Conservation (phyloP, 2,113 vertebrate species). For the Dasyornis broadbenti region DNA sequence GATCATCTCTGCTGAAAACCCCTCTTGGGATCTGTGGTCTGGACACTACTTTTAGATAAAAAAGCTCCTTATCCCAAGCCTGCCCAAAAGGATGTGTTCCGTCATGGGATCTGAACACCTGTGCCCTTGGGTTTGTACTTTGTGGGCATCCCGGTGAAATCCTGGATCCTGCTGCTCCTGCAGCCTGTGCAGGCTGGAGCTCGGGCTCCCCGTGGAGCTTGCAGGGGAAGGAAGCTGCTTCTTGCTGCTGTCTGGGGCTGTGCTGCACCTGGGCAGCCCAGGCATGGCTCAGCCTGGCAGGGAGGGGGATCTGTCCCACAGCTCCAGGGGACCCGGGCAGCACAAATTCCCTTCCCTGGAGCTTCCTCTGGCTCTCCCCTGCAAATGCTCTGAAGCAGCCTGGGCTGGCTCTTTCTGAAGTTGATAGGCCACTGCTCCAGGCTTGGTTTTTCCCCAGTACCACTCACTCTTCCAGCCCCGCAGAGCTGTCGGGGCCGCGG, state of each 20-base stretch:
- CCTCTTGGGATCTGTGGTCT: not conserved
- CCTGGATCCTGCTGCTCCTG: not conserved
- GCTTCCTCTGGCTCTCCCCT: not conserved
- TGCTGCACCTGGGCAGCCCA: not conserved
- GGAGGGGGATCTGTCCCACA: not conserved
- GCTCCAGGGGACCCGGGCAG: not conserved
- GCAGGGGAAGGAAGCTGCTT: not conserved
- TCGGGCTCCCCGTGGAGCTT: not conserved
- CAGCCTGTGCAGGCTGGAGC: not conserved
- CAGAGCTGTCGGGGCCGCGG: not conserved
- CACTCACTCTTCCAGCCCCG: not conserved
- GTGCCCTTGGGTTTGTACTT: not conserved
- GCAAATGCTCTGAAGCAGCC: not conserved
- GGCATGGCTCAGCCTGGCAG: not conserved
- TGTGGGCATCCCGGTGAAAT: not conserved
- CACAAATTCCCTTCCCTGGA: not conserved
- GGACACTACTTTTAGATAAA: not conserved
- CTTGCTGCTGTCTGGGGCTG: not conserved
- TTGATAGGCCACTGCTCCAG: not conserved
- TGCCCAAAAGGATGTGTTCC: not conserved
- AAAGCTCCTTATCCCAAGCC: not conserved
- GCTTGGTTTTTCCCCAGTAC: not conserved
- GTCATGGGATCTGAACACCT: rapidly evolving
- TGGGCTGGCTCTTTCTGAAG: not conserved
- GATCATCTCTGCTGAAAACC: not conserved